Evolutionary conservation across 1,140 invertebrate species (phyloP).

Genomic region (Myzus persicae): DNA sequence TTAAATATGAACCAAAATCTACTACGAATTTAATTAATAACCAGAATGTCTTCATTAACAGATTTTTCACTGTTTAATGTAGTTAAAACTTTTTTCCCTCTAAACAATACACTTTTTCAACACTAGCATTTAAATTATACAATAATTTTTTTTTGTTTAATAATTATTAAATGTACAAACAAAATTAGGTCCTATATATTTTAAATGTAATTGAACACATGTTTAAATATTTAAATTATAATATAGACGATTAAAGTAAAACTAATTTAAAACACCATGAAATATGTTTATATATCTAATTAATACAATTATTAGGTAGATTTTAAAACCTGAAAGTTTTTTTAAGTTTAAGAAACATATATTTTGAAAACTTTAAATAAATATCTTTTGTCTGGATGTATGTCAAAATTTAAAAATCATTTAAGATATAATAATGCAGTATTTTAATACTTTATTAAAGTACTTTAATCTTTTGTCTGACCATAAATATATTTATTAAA

Average conservation of each 20-base stretch:
- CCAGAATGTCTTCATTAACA: too few species aligned
- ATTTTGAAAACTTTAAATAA: neutral
- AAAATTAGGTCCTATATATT: too few species aligned
- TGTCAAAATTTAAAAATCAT: neutral
- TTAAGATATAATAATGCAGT: neutral
- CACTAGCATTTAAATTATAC: too few species aligned
- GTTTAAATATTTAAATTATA: neutral
- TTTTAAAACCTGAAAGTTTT: neutral
- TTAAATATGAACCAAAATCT: neutral
- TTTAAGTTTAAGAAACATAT: neutral
- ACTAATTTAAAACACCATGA: neutral
- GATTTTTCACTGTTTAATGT: too few species aligned
- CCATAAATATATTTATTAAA: neutral
- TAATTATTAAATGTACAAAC: too few species aligned
- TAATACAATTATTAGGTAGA: neutral
- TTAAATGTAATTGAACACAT: neutral
- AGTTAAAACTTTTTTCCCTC: too few species aligned
- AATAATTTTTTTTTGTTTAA: too few species aligned
- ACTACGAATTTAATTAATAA: neutral
- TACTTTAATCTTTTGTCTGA: neutral
- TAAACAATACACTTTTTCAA: too few species aligned
- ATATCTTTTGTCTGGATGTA: neutral
- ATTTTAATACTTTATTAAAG: neutral
- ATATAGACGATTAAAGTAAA: neutral
- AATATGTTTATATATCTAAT: neutral